phyloP scores from a whole-genome alignment of 2,113 vertebrate genomes.

The Oryzias javanicus region DNA sequence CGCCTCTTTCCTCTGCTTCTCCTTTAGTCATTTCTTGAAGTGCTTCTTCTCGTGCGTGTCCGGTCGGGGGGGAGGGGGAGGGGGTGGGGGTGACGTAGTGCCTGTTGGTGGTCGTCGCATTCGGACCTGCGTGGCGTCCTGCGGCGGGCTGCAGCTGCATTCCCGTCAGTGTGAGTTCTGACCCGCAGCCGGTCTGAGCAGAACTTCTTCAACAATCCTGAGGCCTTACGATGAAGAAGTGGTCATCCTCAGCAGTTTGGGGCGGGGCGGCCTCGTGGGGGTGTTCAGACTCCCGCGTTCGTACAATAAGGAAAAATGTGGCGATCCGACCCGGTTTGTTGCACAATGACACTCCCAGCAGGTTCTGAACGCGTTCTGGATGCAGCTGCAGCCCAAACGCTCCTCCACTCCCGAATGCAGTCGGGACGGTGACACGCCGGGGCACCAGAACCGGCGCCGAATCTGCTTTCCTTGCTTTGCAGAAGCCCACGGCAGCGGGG shows the following conservation, averaged over 20 bases:
- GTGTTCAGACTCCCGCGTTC: background rate
- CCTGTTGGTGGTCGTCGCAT: background rate
- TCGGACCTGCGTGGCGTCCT: conserved; percentile 15
- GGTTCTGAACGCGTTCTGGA: conserved; percentile 2
- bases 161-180: background rate
- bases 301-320: conserved; percentile 11
- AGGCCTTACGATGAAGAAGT: conserved; percentile 13
- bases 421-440: conserved; percentile 11
- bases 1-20: background rate
- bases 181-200: background rate
- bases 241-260: no score
- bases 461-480: conserved; percentile 43
- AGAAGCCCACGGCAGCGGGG: conserved; percentile 45
- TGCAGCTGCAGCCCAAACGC: conserved; percentile 34
- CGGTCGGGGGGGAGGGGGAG: background rate
- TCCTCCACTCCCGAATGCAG: conserved; percentile 30
- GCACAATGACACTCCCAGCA: background rate
- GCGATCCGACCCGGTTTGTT: no score
- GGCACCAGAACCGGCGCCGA: conserved; percentile 11
- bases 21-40: background rate
- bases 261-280: no score
- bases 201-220: background rate
- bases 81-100: background rate
- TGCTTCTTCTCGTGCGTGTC: background rate
- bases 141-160: conserved; percentile 4